Evolutionary conservation across 2,113 vertebrate genomes (phyloP).

Genomic region (Brachyhypopomus occidentalis): DNA sequence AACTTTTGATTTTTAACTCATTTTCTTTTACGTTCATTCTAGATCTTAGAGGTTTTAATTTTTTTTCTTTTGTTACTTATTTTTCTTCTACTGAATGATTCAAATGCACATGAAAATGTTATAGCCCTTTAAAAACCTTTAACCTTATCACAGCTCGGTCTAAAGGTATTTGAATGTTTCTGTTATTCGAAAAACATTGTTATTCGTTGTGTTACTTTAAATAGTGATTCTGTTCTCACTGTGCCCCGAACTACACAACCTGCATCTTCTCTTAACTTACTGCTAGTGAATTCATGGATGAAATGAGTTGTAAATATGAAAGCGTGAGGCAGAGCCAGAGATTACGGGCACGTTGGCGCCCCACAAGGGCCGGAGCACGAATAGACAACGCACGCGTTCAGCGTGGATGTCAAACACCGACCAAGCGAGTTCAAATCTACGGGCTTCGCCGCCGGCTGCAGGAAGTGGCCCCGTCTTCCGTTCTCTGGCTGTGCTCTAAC

Average conservation of each 20-base stretch:
- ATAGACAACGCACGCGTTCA: too few relatives aligned
- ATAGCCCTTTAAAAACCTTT: too few relatives aligned
- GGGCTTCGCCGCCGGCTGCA: neutral
- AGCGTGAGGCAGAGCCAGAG: neutral
- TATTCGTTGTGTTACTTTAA: too few relatives aligned
- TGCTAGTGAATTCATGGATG: conserved; percentile 19
- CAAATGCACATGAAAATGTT: conserved; percentile 41
- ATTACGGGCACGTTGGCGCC: neutral
- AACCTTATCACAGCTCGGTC: too few relatives aligned
- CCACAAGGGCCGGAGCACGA: neutral
- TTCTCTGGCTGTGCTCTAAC: neutral
- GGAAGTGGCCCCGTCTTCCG: neutral
- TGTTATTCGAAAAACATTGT: too few relatives aligned
- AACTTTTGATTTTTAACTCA: conserved; percentile 48
- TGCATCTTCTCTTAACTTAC: conserved; percentile 5
- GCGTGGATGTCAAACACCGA: neutral
- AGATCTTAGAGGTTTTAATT: conserved; percentile 37
- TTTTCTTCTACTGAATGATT: conserved; percentile 55
- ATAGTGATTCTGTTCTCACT: too few relatives aligned
- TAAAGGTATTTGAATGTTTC: too few relatives aligned
- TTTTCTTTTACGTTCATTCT: conserved; percentile 28
- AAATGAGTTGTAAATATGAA: conserved; percentile 42
- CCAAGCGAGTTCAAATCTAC: neutral
- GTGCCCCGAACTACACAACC: too few relatives aligned
- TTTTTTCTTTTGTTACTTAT: conserved; percentile 29